A percentile compares a stretch with the other conserved stretches of the same genome.
Conservation (phyloP, 2,888 invertebrate genomes). For the Rhingia campestris region DNA sequence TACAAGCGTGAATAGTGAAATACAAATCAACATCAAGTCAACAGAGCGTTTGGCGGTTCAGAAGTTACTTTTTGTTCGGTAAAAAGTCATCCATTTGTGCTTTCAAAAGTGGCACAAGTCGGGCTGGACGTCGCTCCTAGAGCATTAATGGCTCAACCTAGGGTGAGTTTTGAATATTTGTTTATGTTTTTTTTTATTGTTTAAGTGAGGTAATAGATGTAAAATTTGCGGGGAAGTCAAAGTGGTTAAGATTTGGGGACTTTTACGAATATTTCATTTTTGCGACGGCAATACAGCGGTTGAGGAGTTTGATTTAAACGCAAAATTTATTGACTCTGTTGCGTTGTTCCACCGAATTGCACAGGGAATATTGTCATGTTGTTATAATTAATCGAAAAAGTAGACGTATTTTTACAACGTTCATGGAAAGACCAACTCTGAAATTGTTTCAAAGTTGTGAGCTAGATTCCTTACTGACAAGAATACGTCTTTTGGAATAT, state of each 20-base stretch:
- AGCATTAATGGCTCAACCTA: conserved; percentile 84
- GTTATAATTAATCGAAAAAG: too few relatives aligned
- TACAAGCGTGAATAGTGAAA: conserved; percentile 44
- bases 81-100: conserved; percentile 74
- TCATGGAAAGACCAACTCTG: too few relatives aligned
- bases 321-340: too few relatives aligned
- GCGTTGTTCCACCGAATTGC: too few relatives aligned
- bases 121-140: conserved; percentile 83
- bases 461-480: too few relatives aligned
- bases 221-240: conserved; percentile 49
- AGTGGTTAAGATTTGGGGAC: conserved; percentile 27
- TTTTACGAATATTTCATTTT: conserved; percentile 21
- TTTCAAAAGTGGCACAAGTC: conserved; percentile 83
- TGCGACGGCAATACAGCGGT: conserved; percentile 49
- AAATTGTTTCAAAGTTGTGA: too few relatives aligned
- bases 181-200: conserved; percentile 20
- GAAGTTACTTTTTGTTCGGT: conserved; percentile 78
- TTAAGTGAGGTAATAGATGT: conserved; percentile 11
- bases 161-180: conserved; percentile 81
- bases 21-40: conserved; percentile 22
- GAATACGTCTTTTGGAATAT: too few relatives aligned
- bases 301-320: too few relatives aligned
- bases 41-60: conserved; percentile 72
- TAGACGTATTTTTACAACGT: too few relatives aligned
- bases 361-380: too few relatives aligned